phyloP scores from a whole-genome alignment of 2,888 invertebrate genomes.

The Odontothrips loti region DNA sequence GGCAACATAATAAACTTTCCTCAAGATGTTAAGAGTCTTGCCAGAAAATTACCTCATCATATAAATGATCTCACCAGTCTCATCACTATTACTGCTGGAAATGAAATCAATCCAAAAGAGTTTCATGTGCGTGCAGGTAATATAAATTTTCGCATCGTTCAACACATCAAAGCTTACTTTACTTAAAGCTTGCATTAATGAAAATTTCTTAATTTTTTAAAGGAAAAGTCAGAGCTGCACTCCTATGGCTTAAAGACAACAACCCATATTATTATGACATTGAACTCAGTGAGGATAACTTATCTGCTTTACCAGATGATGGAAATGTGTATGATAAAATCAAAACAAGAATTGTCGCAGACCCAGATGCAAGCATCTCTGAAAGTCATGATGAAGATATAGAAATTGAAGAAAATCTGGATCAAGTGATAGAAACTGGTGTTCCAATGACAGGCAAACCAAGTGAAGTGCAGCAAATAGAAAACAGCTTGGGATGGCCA shows the following conservation, averaged over 20 bases:
- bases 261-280: background rate
- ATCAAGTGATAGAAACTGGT: background rate
- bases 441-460: background rate
- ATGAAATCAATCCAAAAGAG: background rate
- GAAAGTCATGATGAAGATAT: background rate
- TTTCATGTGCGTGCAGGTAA: background rate
- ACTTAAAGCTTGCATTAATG: background rate
- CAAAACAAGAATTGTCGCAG: background rate
- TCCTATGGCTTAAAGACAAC: constrained; percentile 2
- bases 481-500: constrained; percentile 8
- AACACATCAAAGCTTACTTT: background rate
- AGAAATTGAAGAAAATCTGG: background rate
- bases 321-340: background rate
- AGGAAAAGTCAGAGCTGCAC: background rate
- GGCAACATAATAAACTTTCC: background rate
- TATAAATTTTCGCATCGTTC: no score
- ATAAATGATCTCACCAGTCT: background rate
- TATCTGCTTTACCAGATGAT: background rate
- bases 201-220: background rate
- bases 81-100: background rate
- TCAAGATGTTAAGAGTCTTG: background rate
- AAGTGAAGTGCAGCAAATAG: background rate
- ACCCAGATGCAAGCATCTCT: background rate
- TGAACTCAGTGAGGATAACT: background rate
- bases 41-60: background rate